A percentile compares a stretch with the other conserved stretches of the same genome.
Conservation (phyloP, 2,113 vertebrate genomes). For the Tylochromis polylepis region DNA sequence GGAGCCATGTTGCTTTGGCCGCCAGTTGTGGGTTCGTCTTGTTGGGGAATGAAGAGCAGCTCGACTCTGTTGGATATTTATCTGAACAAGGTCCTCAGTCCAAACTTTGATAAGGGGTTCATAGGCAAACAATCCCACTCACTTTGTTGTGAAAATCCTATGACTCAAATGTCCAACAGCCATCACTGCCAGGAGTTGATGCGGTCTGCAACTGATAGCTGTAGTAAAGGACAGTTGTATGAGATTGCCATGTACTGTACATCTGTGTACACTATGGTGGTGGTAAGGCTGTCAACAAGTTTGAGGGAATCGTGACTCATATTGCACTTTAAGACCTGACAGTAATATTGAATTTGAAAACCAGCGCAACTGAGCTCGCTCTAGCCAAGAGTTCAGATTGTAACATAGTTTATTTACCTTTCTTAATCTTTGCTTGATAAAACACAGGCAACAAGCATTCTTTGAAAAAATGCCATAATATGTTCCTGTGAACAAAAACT, state of each 20-base stretch:
- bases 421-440: background rate
- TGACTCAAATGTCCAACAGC: constrained; percentile 32
- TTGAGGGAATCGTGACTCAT: background rate
- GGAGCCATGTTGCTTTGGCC: constrained; percentile 50
- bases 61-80: constrained; percentile 63
- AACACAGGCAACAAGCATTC: background rate
- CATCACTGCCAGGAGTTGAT: constrained; percentile 24
- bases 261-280: background rate
- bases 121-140: constrained; percentile 53
- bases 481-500: background rate
- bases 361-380: background rate
- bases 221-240: background rate
- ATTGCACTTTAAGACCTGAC: background rate
- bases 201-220: accelerated
- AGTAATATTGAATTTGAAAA: background rate
- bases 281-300: background rate
- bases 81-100: constrained; percentile 64
- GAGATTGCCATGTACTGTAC: background rate
- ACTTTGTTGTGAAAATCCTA: background rate
- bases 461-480: background rate
- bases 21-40: background rate
- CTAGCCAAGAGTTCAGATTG: too few species aligned
- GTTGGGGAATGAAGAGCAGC: constrained; percentile 39
- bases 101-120: constrained; percentile 46
- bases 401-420: background rate